Base-by-base conservation (phyloP, 2,113 vertebrate species). In the Sclerurus mexicanus region DNA sequence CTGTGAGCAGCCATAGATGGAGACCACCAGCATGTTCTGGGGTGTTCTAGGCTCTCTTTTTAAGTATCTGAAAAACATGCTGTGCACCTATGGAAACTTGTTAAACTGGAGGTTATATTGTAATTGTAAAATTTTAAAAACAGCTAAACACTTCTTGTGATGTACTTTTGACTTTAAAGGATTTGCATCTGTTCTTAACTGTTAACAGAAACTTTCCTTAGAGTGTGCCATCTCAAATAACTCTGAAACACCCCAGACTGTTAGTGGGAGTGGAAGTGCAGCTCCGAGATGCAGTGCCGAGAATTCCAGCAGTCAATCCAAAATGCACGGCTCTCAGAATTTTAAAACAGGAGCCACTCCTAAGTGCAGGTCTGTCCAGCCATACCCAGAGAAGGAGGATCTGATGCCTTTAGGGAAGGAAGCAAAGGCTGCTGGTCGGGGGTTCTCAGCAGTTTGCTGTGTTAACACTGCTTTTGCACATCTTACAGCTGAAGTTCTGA, bases 401-500 rank as follows among this genome's bases (percentile, higher is more conserved):
- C 3, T 23, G 33, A 4, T 72, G 19, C 16, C 52, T 5, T 4
- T 7, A 14, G 33, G 46, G 42, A 10, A 81, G 42, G 50, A 46
- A 71, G 69, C 28, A 33, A 50, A 67, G 59, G 35, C 63, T 59
- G 35, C 56, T 12, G 0, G 18, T 10, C 3, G 9, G 20, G 17
- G 7, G 2, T 23, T 49, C 62, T 58, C 30, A 9, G 35, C 10
- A 64, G 44, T n/a, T 39, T 62, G 25, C 21, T 64, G 13, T 49
- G 14, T 31, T 97, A 81, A 93, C 20, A 2, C 22, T 90, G 56
- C 60, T 88, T 30, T 96, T 60, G 16, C 28, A 37, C 53, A 7
- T 74, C 23, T 87, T 46, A 3, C 95, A 99, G 99, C 99, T 88
- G 99, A 99, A 92, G 99, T 99, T 50, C 96, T 99, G 98, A 99